Conservation (phyloP, 2,888 invertebrate genomes). For the Lycia hirtaria region DNA sequence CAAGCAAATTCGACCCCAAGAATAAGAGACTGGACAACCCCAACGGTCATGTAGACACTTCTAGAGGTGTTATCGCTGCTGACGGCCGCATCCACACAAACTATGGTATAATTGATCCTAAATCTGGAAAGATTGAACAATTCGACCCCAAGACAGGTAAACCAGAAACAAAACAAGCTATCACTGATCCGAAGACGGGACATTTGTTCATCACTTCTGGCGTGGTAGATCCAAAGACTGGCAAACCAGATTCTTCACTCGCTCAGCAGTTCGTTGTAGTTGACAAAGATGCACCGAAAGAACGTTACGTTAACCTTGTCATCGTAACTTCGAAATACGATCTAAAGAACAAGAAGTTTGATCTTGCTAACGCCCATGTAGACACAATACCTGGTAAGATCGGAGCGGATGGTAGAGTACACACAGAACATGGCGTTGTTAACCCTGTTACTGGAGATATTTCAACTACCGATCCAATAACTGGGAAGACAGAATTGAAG, state of each 20-base stretch:
- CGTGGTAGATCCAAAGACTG: slow-evolving; percentile 87
- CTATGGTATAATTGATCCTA: slow-evolving; percentile 83
- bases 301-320: slow-evolving; percentile 72
- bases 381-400: slow-evolving; percentile 64
- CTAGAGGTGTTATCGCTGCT: slow-evolving; percentile 74
- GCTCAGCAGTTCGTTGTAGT: slow-evolving; percentile 82
- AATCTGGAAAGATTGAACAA: slow-evolving; percentile 84
- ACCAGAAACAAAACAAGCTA: slow-evolving; percentile 84
- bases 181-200: slow-evolving; percentile 82
- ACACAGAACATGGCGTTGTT: slow-evolving; percentile 83
- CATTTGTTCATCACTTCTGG: slow-evolving; percentile 71
- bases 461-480: slow-evolving; percentile 81
- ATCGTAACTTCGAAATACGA: slow-evolving; percentile 83
- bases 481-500: slow-evolving; percentile 85
- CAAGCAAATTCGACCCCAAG: slow-evolving; percentile 86
- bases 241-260: slow-evolving; percentile 75
- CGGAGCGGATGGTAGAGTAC: slow-evolving; percentile 76
- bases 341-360: slow-evolving; percentile 72
- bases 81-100: slow-evolving; percentile 84
- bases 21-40: slow-evolving; percentile 84
- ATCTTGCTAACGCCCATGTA: slow-evolving; percentile 74
- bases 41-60: slow-evolving; percentile 82
- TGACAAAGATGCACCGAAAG: slow-evolving; percentile 68
- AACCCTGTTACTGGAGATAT: slow-evolving; percentile 84
- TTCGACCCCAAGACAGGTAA: slow-evolving; percentile 85